A percentile compares a stretch with the other conserved stretches of the same genome.
These are phyloP conservation scores for Onychorhynchus coronatus DNA, from an alignment of 2,113 vertebrate species.

Conservation along the genomic window DNA sequence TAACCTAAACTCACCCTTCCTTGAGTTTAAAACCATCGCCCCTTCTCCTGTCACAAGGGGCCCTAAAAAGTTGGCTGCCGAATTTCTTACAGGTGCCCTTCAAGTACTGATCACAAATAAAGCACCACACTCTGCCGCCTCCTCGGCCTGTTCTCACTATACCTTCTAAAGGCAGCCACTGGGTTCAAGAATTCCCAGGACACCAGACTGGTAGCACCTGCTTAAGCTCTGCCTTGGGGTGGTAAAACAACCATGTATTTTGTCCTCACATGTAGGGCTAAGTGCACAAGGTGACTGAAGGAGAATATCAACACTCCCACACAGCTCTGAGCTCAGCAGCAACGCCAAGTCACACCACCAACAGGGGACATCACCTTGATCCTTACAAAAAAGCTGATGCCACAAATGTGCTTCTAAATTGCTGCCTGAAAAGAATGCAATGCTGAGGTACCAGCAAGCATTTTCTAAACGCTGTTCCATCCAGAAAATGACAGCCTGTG, in stretches of 20 bases:
- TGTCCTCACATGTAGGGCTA: background rate
- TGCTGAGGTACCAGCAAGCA: background rate
- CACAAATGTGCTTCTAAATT: background rate
- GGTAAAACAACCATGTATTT: rapidly evolving
- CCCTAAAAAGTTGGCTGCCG: background rate
- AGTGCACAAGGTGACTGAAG: background rate
- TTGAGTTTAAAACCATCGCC: background rate
- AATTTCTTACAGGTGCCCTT: background rate
- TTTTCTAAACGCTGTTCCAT: background rate
- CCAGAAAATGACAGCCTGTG: background rate
- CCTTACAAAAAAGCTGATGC: background rate
- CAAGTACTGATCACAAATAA: background rate
- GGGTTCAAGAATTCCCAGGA: background rate
- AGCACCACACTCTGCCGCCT: background rate
- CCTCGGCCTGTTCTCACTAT: background rate
- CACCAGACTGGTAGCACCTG: background rate
- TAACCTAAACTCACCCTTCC: background rate
- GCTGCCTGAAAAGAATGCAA: background rate
- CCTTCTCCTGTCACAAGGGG: background rate
- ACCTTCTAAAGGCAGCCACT: background rate
- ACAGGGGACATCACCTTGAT: background rate
- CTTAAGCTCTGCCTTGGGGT: background rate
- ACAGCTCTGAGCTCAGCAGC: background rate
- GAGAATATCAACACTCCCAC: background rate
- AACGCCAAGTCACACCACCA: background rate